Base-by-base conservation (phyloP, 2,113 vertebrate genomes). In the Prolemur simus region DNA sequence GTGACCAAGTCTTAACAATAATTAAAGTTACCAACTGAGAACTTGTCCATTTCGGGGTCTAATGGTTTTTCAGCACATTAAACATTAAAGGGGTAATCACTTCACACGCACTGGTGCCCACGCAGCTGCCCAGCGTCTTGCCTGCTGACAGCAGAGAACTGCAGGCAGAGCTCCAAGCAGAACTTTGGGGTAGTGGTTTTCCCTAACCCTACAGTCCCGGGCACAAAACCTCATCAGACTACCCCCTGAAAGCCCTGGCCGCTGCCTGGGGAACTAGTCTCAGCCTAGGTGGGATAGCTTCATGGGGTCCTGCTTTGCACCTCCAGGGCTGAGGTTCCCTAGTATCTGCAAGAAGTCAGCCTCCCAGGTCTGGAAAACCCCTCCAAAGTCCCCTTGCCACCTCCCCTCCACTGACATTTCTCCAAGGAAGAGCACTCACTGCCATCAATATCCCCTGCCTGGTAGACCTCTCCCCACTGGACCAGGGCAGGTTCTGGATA, bases 21-120 rank as follows among this genome's bases (percentile, higher is more conserved):
- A 98, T 98, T 98, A 98, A 98, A 97, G 88, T 97, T 96, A 94
- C 97, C 96, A 15, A 10, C 45, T 6, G 95, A 47, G 84, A 97
- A 92, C 94, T 96, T 96, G 97, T 94, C 23, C 56, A 39, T 92
- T 92, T 96, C 47, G 29, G 0, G 96, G 15, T 78, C 78, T 96
- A 94, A 93, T 29, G 92, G 52, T 20, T 68, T 96, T 90, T 97
- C 97, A 91, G 97, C 89, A 91, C 86, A 92, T 97, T 96, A 96
- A 97, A 69, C 94, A 90, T 87, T 94, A 94, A 89, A 73, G 91
- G 81, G 54, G 86, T 52, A 85, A 89, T 92, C 88, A 81, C 94
- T 93, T 93, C 11, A 0, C 76, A 80, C 3, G 63, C 89, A 66
- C 91, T 1, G 1, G 45, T 63, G 84, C 84, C 84, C 89, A 81